Conservation (phyloP, 2,888 invertebrate species). For the Boloria selene region DNA sequence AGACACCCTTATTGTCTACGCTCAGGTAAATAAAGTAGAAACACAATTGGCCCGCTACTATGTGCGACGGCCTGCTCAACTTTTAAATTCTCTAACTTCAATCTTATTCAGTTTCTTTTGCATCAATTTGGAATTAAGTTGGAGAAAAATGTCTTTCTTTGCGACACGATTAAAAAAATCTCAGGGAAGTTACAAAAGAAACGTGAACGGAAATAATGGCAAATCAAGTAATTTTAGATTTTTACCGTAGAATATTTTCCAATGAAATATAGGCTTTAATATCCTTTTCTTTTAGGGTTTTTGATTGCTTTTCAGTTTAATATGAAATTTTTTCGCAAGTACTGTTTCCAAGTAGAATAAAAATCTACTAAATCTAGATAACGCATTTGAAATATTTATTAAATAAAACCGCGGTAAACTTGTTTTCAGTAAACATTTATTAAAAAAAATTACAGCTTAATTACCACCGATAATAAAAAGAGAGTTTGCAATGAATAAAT, state of each 20-base stretch:
- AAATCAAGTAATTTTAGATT: slow-evolving; percentile 15
- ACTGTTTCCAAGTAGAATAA: too few species aligned
- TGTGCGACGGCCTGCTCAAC: slow-evolving; percentile 69
- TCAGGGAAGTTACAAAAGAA: slow-evolving; percentile 72
- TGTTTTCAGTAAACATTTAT: too few species aligned
- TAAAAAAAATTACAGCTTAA: too few species aligned
- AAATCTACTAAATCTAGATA: too few species aligned
- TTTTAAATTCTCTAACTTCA: slow-evolving; percentile 68
- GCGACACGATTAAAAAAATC: slow-evolving; percentile 10
- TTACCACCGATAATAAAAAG: too few species aligned
- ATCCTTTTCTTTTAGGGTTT: too few species aligned
- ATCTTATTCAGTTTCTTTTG: slow-evolving; percentile 48
- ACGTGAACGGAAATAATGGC: slow-evolving; percentile 15
- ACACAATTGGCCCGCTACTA: slow-evolving; percentile 65
- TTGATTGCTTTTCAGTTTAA: too few species aligned
- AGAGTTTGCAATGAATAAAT: too few species aligned
- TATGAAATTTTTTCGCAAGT: too few species aligned
- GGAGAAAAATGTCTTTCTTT: slow-evolving; percentile 18
- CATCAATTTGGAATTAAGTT: slow-evolving; percentile 25
- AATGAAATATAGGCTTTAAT: too few species aligned
- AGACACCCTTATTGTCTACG: slow-evolving; percentile 76
- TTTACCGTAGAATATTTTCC: not conserved
- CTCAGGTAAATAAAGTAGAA: slow-evolving; percentile 75
- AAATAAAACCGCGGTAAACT: too few species aligned
- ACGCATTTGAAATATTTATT: too few species aligned